phyloP scores from a whole-genome alignment of 2,888 invertebrate genomes.

The Apeira syringaria region DNA sequence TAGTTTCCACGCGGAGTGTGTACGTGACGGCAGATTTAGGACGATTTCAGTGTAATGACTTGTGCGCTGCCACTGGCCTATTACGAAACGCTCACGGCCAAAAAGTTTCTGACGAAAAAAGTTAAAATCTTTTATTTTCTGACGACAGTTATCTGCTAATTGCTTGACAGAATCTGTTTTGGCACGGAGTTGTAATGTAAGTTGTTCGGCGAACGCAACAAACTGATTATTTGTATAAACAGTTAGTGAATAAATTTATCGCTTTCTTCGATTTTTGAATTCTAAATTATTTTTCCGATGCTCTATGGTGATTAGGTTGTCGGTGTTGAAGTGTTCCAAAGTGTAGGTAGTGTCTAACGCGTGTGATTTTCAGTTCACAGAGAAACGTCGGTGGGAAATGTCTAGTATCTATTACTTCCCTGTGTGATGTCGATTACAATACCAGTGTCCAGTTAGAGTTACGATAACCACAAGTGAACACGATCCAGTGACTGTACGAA shows the following conservation, averaged over 20 bases:
- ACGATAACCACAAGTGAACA: slow-evolving; percentile 79
- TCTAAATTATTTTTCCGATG: slow-evolving; percentile 11
- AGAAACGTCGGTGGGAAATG: slow-evolving; percentile 63
- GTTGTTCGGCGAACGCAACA: slow-evolving; percentile 38
- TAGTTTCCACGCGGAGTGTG: slow-evolving; percentile 48
- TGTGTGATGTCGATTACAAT: slow-evolving; percentile 67
- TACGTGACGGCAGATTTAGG: slow-evolving; percentile 56
- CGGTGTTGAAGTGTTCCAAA: slow-evolving; percentile 41
- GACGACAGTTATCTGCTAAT: slow-evolving; percentile 71
- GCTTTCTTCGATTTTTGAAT: slow-evolving; percentile 43
- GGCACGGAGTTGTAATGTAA: slow-evolving; percentile 50
- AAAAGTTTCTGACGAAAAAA: slow-evolving; percentile 62
- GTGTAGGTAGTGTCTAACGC: slow-evolving; percentile 48
- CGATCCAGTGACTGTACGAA: slow-evolving; percentile 71
- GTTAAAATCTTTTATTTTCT: slow-evolving; percentile 47
- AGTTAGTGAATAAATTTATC: slow-evolving; percentile 46
- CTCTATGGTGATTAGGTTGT: slow-evolving; percentile 51
- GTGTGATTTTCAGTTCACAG: slow-evolving; percentile 72
- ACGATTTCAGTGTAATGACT: slow-evolving; percentile 64
- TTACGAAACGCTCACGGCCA: slow-evolving; percentile 66
- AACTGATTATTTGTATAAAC: slow-evolving; percentile 58
- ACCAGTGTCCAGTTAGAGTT: slow-evolving; percentile 72
- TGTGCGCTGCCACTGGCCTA: slow-evolving; percentile 48
- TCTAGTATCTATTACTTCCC: slow-evolving; percentile 73
- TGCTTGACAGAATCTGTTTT: slow-evolving; percentile 66